Evolutionary conservation across 2,888 invertebrate species (phyloP).

Genomic region (Calliopum simillimum): DNA sequence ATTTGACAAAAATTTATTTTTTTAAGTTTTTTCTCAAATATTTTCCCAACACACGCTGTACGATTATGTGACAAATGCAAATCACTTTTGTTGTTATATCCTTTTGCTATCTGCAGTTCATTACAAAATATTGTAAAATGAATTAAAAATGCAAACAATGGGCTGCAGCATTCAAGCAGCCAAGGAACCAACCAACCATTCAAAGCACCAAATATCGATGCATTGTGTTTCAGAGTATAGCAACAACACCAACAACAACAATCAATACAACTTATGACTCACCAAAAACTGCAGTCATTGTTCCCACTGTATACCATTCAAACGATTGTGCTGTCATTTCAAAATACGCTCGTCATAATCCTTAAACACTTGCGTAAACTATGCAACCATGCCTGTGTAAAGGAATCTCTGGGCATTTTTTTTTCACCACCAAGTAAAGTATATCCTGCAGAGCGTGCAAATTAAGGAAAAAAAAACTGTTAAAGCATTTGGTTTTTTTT

Average conservation of each 20-base stretch:
- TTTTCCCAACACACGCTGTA: too few species aligned
- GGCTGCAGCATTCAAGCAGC: slow-evolving; percentile 4
- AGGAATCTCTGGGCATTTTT: slow-evolving; percentile 21
- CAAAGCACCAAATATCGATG: slow-evolving; percentile 13
- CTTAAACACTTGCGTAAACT: slow-evolving; percentile 29
- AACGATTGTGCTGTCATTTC: too few species aligned
- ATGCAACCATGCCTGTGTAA: neutral
- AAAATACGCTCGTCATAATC: slow-evolving; percentile 7
- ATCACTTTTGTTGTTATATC: slow-evolving; percentile 6
- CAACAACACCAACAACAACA: neutral
- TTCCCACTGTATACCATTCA: neutral
- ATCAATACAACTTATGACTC: slow-evolving; percentile 32
- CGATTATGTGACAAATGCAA: neutral
- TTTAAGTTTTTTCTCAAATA: too few species aligned
- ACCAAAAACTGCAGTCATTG: slow-evolving; percentile 6
- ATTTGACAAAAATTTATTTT: too few species aligned
- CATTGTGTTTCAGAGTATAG: neutral
- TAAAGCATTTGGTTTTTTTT: slow-evolving; percentile 7
- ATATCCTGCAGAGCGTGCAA: neutral
- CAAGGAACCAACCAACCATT: neutral
- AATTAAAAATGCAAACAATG: slow-evolving; percentile 30
- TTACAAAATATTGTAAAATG: slow-evolving; percentile 31
- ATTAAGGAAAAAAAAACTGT: neutral
- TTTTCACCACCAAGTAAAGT: neutral
- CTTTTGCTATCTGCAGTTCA: slow-evolving; percentile 16